Evolutionary conservation across 2,888 invertebrate genomes (phyloP).

Genomic region (Ethmia dodecea): DNA sequence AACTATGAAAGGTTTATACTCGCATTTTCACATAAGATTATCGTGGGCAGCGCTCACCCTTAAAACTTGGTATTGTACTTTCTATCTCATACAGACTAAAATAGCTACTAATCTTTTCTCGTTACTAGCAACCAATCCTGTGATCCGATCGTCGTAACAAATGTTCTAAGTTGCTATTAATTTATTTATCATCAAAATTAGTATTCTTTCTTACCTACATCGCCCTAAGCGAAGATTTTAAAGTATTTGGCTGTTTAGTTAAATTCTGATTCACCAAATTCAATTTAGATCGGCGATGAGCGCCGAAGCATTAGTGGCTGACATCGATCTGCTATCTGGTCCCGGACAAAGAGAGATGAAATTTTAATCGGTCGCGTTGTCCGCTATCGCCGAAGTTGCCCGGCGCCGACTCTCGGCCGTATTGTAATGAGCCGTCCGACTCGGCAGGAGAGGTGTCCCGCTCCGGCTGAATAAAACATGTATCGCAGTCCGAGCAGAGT

Average conservation of each 20-base stretch:
- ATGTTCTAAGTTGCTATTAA: no score
- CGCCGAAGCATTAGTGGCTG: slow-evolving; percentile 49
- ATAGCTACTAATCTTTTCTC: no score
- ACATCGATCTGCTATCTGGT: slow-evolving; percentile 63
- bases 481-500: slow-evolving; percentile 5
- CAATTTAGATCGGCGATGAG: slow-evolving; percentile 48
- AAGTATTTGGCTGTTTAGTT: slow-evolving; percentile 21
- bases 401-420: slow-evolving; percentile 41
- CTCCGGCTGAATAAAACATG: slow-evolving; percentile 42
- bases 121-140: no score
- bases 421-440: slow-evolving; percentile 52
- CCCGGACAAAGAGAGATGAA: slow-evolving; percentile 69
- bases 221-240: no score
- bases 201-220: no score
- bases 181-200: no score
- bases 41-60: no score
- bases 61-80: no score
- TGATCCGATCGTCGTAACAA: no score
- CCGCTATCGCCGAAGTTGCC: slow-evolving; percentile 54
- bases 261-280: slow-evolving; percentile 27
- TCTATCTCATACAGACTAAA: no score
- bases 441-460: slow-evolving; percentile 26
- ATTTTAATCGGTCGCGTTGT: slow-evolving; percentile 70
- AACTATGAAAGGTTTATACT: no score
- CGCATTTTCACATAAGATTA: no score